A percentile compares a stretch with the other conserved stretches of the same genome.
These are phyloP conservation scores for Philhelius pedissequus DNA, from an alignment of 2,888 invertebrate genomes.

Conservation along the genomic window DNA sequence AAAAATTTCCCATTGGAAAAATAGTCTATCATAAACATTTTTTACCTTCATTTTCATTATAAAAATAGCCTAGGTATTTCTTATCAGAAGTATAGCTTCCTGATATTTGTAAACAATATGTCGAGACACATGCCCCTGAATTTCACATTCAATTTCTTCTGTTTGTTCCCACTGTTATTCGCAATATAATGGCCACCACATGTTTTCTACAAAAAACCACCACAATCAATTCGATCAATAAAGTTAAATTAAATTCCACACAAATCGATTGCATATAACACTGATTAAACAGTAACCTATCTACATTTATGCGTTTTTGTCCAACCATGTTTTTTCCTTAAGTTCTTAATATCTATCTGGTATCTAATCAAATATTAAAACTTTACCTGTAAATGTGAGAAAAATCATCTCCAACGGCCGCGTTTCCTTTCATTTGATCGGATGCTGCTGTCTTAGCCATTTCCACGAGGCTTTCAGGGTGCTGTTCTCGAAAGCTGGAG, in stretches of 20 bases:
- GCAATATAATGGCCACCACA: not conserved
- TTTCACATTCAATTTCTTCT: not conserved
- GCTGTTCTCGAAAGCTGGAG: conserved; percentile 82
- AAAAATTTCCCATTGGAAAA: too few species aligned
- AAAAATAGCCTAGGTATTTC: too few species aligned
- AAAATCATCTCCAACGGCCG: conserved; percentile 80
- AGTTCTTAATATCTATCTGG: too few species aligned
- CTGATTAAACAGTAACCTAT: not conserved
- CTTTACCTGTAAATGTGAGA: conserved; percentile 84
- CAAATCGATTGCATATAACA: conserved; percentile 8
- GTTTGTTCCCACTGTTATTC: not conserved
- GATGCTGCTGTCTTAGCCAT: conserved; percentile 77
- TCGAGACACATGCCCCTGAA: not conserved
- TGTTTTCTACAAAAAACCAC: not conserved
- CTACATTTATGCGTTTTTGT: not conserved
- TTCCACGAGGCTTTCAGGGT: conserved; percentile 81
- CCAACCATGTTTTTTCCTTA: not conserved
- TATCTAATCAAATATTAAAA: too few species aligned
- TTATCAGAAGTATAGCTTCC: too few species aligned
- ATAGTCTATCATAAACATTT: too few species aligned
- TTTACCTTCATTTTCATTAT: too few species aligned
- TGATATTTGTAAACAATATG: not conserved
- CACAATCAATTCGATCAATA: conserved; percentile 1
- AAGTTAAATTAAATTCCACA: not conserved
- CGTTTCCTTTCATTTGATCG: conserved; percentile 75